Conservation (phyloP, 35 echinoderm and acorn worm genomes). For the Apostichopus parvimensis region DNA sequence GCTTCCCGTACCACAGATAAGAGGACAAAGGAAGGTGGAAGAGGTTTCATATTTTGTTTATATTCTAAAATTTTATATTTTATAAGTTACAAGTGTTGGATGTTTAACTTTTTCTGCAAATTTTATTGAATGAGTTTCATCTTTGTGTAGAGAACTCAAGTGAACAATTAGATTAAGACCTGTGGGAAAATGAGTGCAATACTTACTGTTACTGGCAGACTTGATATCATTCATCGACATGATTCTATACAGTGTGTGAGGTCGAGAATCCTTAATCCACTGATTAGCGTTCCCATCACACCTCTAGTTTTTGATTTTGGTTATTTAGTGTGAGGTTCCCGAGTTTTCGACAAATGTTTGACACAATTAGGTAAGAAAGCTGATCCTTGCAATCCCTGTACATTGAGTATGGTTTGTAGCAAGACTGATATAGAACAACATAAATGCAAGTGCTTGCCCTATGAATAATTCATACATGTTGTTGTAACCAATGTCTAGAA, state of each 20-base stretch:
- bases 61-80: too few species aligned
- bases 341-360: conserved; percentile 30
- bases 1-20: too few species aligned
- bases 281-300: conserved; percentile 11
- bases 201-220: not conserved
- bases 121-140: too few species aligned
- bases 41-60: too few species aligned
- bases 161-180: too few species aligned
- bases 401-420: not conserved
- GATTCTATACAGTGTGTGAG: not conserved
- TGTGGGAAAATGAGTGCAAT: too few species aligned
- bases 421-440: not conserved
- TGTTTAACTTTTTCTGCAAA: too few species aligned
- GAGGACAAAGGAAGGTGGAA: too few species aligned
- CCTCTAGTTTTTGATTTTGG: not conserved
- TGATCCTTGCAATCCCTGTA: conserved; percentile 4
- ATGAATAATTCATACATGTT: not conserved
- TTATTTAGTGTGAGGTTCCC: not conserved
- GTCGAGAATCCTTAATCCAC: not conserved
- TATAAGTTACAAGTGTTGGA: too few species aligned
- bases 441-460: not conserved
- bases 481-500: not conserved
- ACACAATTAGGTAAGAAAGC: conserved; percentile 34
- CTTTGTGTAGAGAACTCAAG: too few species aligned
- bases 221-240: not conserved